phyloP scores from a whole-genome alignment of 2,888 invertebrate genomes.

The Laothoe populi region DNA sequence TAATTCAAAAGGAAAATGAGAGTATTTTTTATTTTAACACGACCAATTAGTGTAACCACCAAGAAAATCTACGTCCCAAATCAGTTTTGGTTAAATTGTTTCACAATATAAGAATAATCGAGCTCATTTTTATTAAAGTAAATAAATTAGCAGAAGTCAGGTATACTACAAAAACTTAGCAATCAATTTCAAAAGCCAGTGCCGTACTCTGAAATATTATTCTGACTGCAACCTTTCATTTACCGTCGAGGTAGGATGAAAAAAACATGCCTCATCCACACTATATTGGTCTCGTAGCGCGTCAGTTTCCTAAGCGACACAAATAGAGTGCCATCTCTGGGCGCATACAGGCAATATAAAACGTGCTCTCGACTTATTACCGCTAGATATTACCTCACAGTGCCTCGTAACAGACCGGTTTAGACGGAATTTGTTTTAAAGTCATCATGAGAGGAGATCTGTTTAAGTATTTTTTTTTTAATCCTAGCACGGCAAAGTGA shows the following conservation, averaged over 20 bases:
- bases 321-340: constrained; percentile 74
- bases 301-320: constrained; percentile 72
- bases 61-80: too few relatives aligned
- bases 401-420: constrained; percentile 34
- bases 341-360: constrained; percentile 78
- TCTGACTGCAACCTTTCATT: not conserved
- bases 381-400: constrained; percentile 49
- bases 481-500: too few relatives aligned
- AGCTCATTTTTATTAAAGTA: too few relatives aligned
- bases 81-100: too few relatives aligned
- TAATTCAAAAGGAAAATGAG: too few relatives aligned
- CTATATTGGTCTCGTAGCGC: constrained; percentile 12
- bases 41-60: too few relatives aligned
- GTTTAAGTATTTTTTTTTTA: not conserved
- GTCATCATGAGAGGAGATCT: not conserved
- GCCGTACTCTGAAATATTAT: too few relatives aligned
- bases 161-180: too few relatives aligned
- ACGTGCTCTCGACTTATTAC: constrained; percentile 75
- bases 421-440: constrained; percentile 35
- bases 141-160: too few relatives aligned
- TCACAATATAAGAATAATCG: too few relatives aligned
- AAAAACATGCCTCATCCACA: constrained; percentile 7
- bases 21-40: too few relatives aligned
- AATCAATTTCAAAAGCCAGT: too few relatives aligned
- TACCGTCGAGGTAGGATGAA: not conserved